phyloP scores from a whole-genome alignment of 1,140 invertebrate species.

The Heliconius melpomene region DNA sequence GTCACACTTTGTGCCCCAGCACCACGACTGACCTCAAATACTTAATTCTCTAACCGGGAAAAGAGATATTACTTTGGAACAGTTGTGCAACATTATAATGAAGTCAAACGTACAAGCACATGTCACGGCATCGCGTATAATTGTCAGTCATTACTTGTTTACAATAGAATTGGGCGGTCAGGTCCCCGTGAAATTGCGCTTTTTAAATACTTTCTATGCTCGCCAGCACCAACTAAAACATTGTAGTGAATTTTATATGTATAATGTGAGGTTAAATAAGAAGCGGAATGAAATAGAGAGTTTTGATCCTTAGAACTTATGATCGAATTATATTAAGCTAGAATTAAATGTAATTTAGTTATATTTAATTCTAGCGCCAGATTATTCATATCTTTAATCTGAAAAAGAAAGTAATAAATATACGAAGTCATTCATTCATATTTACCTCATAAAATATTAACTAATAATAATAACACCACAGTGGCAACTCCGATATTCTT shows the following conservation, averaged over 20 bases:
- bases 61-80: background rate
- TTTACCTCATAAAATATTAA: too few species aligned
- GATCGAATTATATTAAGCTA: too few species aligned
- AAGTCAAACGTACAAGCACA: constrained; percentile 8
- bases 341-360: too few species aligned
- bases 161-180: constrained; percentile 74
- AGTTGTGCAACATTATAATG: background rate
- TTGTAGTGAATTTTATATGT: background rate
- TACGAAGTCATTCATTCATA: too few species aligned
- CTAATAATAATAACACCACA: too few species aligned
- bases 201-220: constrained; percentile 69
- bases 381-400: too few species aligned
- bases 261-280: background rate
- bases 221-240: background rate
- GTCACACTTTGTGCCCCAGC: too few species aligned
- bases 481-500: too few species aligned
- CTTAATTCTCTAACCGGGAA: background rate
- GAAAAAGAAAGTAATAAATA: too few species aligned
- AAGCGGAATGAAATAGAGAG: background rate
- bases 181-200: constrained; percentile 68
- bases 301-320: background rate
- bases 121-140: constrained; percentile 47
- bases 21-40: background rate
- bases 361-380: too few species aligned
- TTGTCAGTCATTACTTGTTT: constrained; percentile 60